Percentiles rank a stretch among this genome's conserved stretches.
These are phyloP conservation scores for Yponomeuta evonymella DNA, from an alignment of 2,888 invertebrate genomes.

Conservation along the genomic window DNA sequence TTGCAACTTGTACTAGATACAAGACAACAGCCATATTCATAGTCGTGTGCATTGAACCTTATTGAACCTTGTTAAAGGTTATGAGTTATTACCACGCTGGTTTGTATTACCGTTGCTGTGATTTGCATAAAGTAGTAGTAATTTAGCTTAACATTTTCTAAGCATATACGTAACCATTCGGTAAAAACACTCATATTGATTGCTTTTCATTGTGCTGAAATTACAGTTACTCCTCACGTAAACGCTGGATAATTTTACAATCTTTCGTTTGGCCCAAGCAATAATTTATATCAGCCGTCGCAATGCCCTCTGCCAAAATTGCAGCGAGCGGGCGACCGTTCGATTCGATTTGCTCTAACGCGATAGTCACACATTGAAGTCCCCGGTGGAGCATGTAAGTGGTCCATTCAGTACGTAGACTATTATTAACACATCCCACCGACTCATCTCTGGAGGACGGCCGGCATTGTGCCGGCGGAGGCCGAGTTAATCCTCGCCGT, in stretches of 20 bases:
- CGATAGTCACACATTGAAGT: slow-evolving; percentile 71
- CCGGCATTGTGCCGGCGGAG: slow-evolving; percentile 56
- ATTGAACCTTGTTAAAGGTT: slow-evolving; percentile 7
- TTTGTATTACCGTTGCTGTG: background rate
- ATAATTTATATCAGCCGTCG: background rate
- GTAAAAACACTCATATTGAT: slow-evolving; percentile 8
- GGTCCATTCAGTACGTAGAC: slow-evolving; percentile 68
- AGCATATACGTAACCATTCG: background rate
- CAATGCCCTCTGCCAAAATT: background rate
- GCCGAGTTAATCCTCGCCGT: slow-evolving; percentile 63
- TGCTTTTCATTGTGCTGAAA: background rate
- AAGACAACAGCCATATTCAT: background rate
- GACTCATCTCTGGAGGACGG: slow-evolving; percentile 45
- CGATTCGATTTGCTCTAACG: slow-evolving; percentile 71
- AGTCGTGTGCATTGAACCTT: background rate
- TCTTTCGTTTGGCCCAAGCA: background rate
- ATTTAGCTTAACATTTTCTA: background rate
- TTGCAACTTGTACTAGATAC: slow-evolving; percentile 28
- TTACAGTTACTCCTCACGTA: background rate
- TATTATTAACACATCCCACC: slow-evolving; percentile 66
- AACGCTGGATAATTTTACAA: background rate
- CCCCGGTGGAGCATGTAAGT: slow-evolving; percentile 71
- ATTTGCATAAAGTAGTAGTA: slow-evolving; percentile 8
- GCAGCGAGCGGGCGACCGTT: slow-evolving; percentile 43
- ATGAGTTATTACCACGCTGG: background rate